Evolutionary conservation across 1,140 invertebrate species (phyloP), one percentile per base, ranked within the genome.

Genomic region (Aporrectodea caliginosa): DNA sequence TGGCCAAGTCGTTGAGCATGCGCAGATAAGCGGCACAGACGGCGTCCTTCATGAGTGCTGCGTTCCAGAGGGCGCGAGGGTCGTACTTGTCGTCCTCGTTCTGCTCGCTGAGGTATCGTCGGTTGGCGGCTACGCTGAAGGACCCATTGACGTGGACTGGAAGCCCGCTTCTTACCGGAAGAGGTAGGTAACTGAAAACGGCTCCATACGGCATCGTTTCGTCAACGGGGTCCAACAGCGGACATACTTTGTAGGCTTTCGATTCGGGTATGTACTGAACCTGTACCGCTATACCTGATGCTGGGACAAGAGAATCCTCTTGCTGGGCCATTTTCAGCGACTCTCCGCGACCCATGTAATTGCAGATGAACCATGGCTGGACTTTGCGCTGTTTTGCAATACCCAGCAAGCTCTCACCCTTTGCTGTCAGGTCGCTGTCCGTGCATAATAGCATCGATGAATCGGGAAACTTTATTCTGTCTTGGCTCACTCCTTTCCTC

Each of bases 41-140:
- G 0, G 79, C 70, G 78, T 81, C 83, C 12, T 30, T 70, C 43
- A 83, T 73, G 0, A 85, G 74, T 31, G 75, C 78, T 30, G 82
- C 69, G 73, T 85, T 85, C 85, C 85, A 85, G 22, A 80, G 69
- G 69, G 75, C 81, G 29, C 73, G 79, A 32, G 35, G 29, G 29
- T 74, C 69, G 29, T 29, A 69, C 72, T 81, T 84, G 58, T 84
- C 82, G 74, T 84, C 83, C 77, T 77, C 74, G n/a, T 71, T 81
- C 22, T 72, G n/a, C n/a, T 58, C 68, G 14, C 76, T 1, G 43
- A 85, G 78, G 70, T 77, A 74, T 68, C 80, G 78, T 32, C 84
- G 79, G 71, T 83, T 78, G n/a, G 82, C 81, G 0, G 79, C 83
- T n/a, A 85, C 72, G 30, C 82, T 78, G 83, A 86, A 85, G 2